phyloP scores from a whole-genome alignment of 2,797 vertebrate species.

The Serranus cabrilla region DNA sequence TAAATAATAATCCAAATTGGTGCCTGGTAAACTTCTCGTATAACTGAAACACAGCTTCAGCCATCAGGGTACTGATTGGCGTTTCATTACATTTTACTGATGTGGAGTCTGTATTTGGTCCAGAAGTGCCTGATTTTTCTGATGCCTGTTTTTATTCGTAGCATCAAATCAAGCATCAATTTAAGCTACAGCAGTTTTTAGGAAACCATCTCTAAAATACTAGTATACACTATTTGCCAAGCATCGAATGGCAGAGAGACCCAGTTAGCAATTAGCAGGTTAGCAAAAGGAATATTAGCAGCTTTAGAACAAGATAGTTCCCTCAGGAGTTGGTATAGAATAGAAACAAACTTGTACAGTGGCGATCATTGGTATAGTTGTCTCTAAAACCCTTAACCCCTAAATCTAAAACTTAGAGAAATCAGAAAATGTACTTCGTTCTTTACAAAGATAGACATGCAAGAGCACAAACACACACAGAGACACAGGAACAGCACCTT shows the following conservation, averaged over 20 bases:
- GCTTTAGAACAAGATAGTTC: neutral
- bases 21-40: no score
- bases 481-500: conserved; percentile 12
- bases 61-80: no score
- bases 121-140: no score
- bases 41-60: no score
- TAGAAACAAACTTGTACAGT: no score
- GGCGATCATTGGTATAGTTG: no score
- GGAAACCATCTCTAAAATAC: neutral
- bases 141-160: no score
- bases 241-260: neutral
- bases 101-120: no score
- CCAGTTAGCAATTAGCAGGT: conserved; percentile 1
- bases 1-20: no score
- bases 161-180: no score
- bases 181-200: neutral
- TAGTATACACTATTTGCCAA: neutral
- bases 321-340: neutral
- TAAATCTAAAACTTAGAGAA: neutral
- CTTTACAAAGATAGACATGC: neutral
- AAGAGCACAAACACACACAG: neutral
- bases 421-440: neutral
- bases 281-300: neutral
- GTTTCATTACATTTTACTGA: no score
- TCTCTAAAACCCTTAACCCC: neutral